These are phyloP conservation scores for Hirtodrosophila trivittata DNA, from an alignment of 2,888 invertebrate species.

Conservation along the genomic window DNA sequence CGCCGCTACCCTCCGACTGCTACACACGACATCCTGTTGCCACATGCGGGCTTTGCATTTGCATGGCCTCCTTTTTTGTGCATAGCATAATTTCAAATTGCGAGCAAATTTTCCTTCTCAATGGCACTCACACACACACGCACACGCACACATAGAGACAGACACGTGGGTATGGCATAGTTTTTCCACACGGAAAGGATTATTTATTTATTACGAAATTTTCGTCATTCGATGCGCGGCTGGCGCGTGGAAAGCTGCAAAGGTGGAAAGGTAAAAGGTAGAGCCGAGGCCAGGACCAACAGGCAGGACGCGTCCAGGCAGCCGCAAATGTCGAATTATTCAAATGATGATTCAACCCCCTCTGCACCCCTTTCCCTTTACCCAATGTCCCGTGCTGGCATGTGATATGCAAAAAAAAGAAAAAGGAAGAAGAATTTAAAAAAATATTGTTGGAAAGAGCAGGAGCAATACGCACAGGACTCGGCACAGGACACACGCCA, in stretches of 20 bases:
- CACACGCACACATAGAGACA: slow-evolving; percentile 16
- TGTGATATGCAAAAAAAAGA: slow-evolving; percentile 70
- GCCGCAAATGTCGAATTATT: slow-evolving; percentile 78
- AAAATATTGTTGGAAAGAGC: slow-evolving; percentile 19
- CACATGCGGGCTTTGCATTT: slow-evolving; percentile 72
- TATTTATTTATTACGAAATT: slow-evolving; percentile 78
- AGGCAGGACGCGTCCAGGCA: slow-evolving; percentile 44
- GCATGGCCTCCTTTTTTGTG: slow-evolving; percentile 68
- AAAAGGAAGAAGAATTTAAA: slow-evolving; percentile 15
- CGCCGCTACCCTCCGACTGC: background rate
- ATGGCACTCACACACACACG: slow-evolving; percentile 22
- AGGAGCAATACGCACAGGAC: slow-evolving; percentile 52
- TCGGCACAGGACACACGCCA: slow-evolving; percentile 57
- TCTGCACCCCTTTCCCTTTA: slow-evolving; percentile 36
- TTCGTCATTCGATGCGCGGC: slow-evolving; percentile 78
- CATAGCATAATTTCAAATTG: slow-evolving; percentile 71
- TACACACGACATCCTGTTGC: slow-evolving; percentile 12
- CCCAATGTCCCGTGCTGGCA: slow-evolving; percentile 43
- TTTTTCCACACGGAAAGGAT: slow-evolving; percentile 71
- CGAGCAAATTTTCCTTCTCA: slow-evolving; percentile 71
- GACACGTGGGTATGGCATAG: slow-evolving; percentile 56
- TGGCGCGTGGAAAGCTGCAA: slow-evolving; percentile 72
- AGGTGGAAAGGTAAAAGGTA: slow-evolving; percentile 42
- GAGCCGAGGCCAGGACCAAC: slow-evolving; percentile 7
- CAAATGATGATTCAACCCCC: slow-evolving; percentile 77